Evolutionary conservation across 1,140 invertebrate species (phyloP), one percentile per base, ranked within the genome.

Genomic region (Panagrolaimus sp.): DNA sequence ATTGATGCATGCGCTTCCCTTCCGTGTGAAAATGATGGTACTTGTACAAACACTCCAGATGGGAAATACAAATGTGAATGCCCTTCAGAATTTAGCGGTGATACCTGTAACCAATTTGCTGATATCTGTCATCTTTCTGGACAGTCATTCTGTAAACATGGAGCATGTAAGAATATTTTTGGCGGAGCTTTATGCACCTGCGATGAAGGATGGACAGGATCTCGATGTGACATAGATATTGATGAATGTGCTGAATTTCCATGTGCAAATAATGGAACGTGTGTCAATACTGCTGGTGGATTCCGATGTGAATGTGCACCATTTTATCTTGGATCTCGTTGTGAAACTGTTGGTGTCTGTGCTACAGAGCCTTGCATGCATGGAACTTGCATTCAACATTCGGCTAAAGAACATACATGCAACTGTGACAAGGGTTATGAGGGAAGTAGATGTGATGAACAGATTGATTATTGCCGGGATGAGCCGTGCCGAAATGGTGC

Each of bases 381-480:
- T 47, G 72, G 71, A n/a, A 75, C 63, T n/a, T 81, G 79, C 57
- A 63, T 74, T n/a, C 79, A 82, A 57, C 45, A 76, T 23, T 72
- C 69, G 11, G 66, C 67, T 31, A 71, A 47, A 20, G 69, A 70
- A 16, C 82, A 84, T 67, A 63, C 61, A n/a, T 85, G 84, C 71
- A 64, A 57, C 1, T 85, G 84, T 71, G 67, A 72, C 11, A 71
- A 67, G n/a, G 84, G 81, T 31, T 84, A 79, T 65, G 73, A 80
- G 66, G 85, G 85, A 9, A 63, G 63, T 0, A 72, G 76, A 27
- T 85, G 84, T 75, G 81, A 85, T 57, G 75, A 77, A 48, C 62
- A 71, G 25, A 76, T 78, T 7, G 74, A 81, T 44, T 78, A 72
- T 47, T 85, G 84, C 65, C 63, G 69, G 42, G 67, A 68, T 5